These are phyloP conservation scores for Anhinga rufa DNA, from an alignment of 2,113 vertebrate genomes.

Conservation along the genomic window DNA sequence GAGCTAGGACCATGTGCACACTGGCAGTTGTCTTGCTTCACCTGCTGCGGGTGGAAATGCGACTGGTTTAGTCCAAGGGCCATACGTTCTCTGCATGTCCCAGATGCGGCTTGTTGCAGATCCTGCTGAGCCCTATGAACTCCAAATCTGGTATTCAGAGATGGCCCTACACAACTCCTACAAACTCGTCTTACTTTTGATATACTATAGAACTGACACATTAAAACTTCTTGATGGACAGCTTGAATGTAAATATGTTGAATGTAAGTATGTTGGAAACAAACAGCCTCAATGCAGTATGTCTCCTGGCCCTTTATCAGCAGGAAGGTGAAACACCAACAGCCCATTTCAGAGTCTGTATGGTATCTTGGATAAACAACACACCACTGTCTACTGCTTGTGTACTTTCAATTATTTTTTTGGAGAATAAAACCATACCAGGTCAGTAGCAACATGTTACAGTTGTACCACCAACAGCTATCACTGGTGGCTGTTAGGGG, in stretches of 20 bases:
- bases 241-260: too few relatives aligned
- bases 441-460: not conserved
- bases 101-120: fast-evolving
- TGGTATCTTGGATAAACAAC: not conserved
- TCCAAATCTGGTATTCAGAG: not conserved
- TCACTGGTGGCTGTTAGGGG: not conserved
- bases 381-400: not conserved
- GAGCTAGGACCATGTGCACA: not conserved
- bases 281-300: fast-evolving
- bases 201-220: not conserved
- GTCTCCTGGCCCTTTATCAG: not conserved
- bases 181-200: not conserved
- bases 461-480: not conserved
- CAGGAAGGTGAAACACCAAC: not conserved
- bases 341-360: not conserved
- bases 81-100: fast-evolving
- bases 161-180: not conserved
- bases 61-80: not conserved
- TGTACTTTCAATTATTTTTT: not conserved
- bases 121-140: not conserved
- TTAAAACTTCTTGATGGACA: not conserved
- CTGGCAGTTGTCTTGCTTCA: not conserved
- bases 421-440: not conserved
- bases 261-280: not conserved
- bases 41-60: not conserved